A percentile compares a stretch with the other conserved stretches of the same genome.
These are phyloP conservation scores for Mythimna lalbum DNA, from an alignment of 2,888 invertebrate species.

Conservation along the genomic window DNA sequence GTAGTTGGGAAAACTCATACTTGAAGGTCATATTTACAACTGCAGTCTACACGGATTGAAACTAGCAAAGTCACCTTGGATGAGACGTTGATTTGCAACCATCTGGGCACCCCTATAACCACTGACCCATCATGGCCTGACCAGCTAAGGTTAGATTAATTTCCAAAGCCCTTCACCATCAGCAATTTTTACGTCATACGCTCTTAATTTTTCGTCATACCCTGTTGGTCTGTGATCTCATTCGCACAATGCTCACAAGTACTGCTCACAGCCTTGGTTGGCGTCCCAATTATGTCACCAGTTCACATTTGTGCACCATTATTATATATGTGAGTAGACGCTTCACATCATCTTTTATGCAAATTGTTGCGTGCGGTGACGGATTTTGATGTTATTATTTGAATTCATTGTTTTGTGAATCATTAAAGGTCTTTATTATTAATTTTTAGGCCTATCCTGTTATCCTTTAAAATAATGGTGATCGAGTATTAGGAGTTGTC, in stretches of 20 bases:
- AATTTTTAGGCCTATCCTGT: no score
- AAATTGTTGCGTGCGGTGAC: neutral
- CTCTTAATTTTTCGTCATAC: conserved; percentile 45
- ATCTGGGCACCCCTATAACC: no score
- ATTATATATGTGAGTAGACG: conserved; percentile 21
- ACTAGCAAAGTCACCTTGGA: no score
- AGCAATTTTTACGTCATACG: neutral
- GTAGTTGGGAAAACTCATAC: no score
- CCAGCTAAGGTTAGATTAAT: neutral
- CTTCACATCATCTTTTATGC: conserved; percentile 2
- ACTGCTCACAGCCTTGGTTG: conserved; percentile 47
- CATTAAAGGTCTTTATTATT: no score
- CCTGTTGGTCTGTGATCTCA: conserved; percentile 19
- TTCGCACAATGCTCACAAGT: conserved; percentile 1
- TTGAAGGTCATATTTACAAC: no score
- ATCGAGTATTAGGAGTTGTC: no score
- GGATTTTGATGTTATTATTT: neutral
- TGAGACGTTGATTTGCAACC: no score
- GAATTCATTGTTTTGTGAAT: conserved; percentile 12
- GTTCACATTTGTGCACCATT: conserved; percentile 10
- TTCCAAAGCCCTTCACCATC: neutral
- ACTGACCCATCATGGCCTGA: no score
- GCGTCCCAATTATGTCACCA: conserved; percentile 55
- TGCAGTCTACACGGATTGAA: no score
- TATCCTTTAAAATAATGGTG: no score